Evolutionary conservation across 2,888 invertebrate species (phyloP).

Genomic region (Rhopalosiphum nymphaeae): DNA sequence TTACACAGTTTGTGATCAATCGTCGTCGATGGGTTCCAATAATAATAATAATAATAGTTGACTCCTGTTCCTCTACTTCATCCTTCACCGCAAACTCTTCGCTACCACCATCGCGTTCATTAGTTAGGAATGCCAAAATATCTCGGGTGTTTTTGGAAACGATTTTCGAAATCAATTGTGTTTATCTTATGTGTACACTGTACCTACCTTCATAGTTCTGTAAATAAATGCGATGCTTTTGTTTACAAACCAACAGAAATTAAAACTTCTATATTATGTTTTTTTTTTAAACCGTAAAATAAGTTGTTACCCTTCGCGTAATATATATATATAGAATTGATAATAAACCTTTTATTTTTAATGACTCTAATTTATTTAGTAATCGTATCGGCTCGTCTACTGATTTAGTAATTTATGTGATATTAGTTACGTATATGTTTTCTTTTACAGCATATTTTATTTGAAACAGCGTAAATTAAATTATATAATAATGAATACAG

Average conservation of each 20-base stretch:
- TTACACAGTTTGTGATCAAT: constrained; percentile 2
- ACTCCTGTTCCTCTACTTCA: not conserved
- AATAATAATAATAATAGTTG: constrained; percentile 22
- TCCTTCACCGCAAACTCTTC: not conserved
- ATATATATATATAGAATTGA: not conserved
- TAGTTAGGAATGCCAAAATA: constrained; percentile 17
- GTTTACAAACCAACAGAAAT: constrained; percentile 13
- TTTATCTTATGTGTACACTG: not conserved
- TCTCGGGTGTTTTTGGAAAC: not conserved
- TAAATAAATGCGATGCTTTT: not conserved
- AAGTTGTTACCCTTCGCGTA: not conserved
- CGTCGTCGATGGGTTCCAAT: constrained; percentile 29
- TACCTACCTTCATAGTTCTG: not conserved
- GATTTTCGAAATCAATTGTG: constrained; percentile 11
- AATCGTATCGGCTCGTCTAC: constrained; percentile 2
- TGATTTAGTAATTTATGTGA: not conserved
- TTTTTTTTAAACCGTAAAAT: not conserved
- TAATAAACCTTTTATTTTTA: constrained; percentile 40
- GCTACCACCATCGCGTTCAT: not conserved
- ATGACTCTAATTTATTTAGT: constrained; percentile 18
- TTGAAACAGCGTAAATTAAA: not conserved
- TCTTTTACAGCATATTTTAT: not conserved
- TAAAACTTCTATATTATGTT: not conserved
- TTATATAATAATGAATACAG: not conserved
- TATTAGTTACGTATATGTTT: not conserved